Conservation (phyloP, 2,888 invertebrate genomes). For the Lochmaea crataegi region DNA sequence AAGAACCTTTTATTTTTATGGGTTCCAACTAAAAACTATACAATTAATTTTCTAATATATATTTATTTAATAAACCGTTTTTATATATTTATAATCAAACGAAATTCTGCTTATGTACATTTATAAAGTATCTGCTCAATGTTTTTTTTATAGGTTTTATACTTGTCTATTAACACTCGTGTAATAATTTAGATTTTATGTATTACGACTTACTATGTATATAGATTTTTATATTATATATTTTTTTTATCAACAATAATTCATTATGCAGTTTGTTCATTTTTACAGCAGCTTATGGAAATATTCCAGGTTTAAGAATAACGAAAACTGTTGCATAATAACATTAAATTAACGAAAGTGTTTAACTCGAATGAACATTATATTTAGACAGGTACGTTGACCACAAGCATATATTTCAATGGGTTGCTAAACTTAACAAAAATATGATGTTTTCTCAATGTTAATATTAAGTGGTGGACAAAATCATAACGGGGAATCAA, state of each 20-base stretch:
- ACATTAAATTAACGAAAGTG: neutral
- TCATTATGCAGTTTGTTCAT: neutral
- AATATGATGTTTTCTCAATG: too few relatives aligned
- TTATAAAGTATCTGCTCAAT: constrained; percentile 13
- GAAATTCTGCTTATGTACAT: constrained; percentile 14
- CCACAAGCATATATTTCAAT: too few relatives aligned
- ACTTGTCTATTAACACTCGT: neutral
- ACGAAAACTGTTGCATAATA: neutral
- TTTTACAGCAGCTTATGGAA: neutral
- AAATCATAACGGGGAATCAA: too few relatives aligned
- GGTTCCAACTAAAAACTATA: too few relatives aligned
- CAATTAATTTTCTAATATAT: neutral
- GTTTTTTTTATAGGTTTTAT: constrained; percentile 5
- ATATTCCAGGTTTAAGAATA: neutral
- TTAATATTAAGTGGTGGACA: too few relatives aligned
- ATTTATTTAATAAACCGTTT: neutral
- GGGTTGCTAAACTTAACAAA: too few relatives aligned
- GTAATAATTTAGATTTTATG: neutral
- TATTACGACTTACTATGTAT: neutral
- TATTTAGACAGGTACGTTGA: neutral
- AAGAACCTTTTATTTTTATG: too few relatives aligned
- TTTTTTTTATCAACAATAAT: neutral
- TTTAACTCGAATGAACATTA: neutral
- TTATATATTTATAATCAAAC: neutral
- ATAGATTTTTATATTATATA: neutral